Percentiles rank a stretch among this genome's conserved stretches.
Conservation (phyloP, 1,140 invertebrate species). For the Colletes latitarsis region DNA sequence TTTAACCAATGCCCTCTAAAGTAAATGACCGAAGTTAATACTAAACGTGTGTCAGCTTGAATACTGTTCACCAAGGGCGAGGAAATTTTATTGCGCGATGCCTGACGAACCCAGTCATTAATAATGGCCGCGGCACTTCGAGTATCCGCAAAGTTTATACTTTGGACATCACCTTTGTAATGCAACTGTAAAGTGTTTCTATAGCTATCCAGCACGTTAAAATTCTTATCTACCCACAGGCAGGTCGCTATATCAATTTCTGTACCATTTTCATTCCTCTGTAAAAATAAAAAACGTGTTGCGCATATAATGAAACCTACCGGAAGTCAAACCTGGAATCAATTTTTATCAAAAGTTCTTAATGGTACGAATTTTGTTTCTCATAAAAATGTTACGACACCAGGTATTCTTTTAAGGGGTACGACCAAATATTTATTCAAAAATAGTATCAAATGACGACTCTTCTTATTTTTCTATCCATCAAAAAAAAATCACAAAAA, state of each 20-base stretch:
- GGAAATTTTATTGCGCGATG: slow-evolving; percentile 83
- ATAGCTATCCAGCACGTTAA: slow-evolving; percentile 77
- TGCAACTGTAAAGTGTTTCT: slow-evolving; percentile 71
- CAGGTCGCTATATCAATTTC: slow-evolving; percentile 81
- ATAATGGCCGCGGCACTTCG: slow-evolving; percentile 79
- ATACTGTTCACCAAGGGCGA: slow-evolving; percentile 78
- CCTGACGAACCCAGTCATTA: slow-evolving; percentile 85
- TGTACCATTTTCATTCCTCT: slow-evolving; percentile 66
- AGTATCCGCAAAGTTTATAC: slow-evolving; percentile 83
- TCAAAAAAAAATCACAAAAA: no score
- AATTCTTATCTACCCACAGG: slow-evolving; percentile 81
- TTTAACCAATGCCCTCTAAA: slow-evolving; percentile 92
- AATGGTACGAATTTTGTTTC: no score
- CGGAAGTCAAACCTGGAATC: no score
- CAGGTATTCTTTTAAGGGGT: no score
- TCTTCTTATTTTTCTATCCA: no score
- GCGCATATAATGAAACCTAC: no score
- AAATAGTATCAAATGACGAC: no score
- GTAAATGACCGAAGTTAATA: slow-evolving; percentile 90
- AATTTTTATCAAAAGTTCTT: no score
- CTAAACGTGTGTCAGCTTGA: slow-evolving; percentile 82
- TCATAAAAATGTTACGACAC: no score
- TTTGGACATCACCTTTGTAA: slow-evolving; percentile 83
- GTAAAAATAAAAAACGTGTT: slow-evolving; percentile 21
- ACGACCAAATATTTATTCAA: no score